Conservation (phyloP, 2,797 vertebrate genomes). For the Neoniphon sammara region DNA sequence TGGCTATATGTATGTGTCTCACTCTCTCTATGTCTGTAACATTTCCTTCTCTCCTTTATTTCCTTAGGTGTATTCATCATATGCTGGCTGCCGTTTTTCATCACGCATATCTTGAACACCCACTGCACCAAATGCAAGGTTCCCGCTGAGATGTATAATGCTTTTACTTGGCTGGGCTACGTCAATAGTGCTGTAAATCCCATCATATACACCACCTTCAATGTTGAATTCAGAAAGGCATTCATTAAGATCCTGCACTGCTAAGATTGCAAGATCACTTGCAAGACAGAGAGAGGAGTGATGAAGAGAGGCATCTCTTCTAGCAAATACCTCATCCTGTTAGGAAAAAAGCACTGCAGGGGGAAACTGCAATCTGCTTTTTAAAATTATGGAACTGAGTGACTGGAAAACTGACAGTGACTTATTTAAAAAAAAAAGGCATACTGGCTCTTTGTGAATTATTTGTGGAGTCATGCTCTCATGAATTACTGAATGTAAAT, state of each 20-base stretch:
- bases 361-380: constrained; percentile 49
- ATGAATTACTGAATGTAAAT: constrained; percentile 80
- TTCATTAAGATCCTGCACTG: constrained; percentile 99
- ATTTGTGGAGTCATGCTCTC: constrained; percentile 68
- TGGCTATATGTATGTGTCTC: neutral
- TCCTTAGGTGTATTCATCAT: constrained; percentile 96
- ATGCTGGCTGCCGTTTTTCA: constrained; percentile 99
- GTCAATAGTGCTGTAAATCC: constrained; percentile 99
- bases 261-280: constrained; percentile 72
- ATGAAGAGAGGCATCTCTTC: constrained; percentile 51
- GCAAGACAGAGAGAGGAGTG: constrained; percentile 49
- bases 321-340: constrained; percentile 78
- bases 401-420: constrained; percentile 56
- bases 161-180: constrained; percentile 98
- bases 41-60: constrained; percentile 12
- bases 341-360: constrained; percentile 60
- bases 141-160: constrained; percentile 93
- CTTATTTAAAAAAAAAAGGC: constrained; percentile 46
- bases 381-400: constrained; percentile 36
- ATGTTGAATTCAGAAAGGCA: constrained; percentile 97
- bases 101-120: constrained; percentile 98
- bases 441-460: constrained; percentile 60
- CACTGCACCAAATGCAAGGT: constrained; percentile 93
- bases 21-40: constrained; percentile 30
- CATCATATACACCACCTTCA: constrained; percentile 99